phyloP scores from a whole-genome alignment of 1,140 invertebrate genomes.

The Coelopa frigida region DNA sequence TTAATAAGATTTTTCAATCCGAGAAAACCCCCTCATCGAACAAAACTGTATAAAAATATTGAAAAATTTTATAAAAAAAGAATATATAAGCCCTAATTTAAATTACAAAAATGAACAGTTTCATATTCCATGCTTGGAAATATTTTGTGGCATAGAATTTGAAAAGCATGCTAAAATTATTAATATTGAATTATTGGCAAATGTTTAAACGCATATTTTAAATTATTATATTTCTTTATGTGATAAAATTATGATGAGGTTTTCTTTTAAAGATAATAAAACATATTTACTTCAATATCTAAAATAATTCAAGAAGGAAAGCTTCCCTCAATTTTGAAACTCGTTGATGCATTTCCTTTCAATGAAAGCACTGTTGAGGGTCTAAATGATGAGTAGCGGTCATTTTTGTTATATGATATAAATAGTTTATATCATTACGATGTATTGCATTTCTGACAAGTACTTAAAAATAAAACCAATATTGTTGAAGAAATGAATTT shows the following conservation, averaged over 20 bases:
- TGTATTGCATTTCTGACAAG: background rate
- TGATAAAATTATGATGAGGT: background rate
- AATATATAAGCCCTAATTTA: background rate
- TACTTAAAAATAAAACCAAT: background rate
- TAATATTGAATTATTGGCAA: background rate
- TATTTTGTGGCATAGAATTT: slow-evolving; percentile 5
- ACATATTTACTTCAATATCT: background rate
- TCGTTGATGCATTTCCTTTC: background rate
- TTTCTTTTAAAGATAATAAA: background rate
- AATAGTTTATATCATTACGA: background rate
- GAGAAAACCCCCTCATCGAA: slow-evolving; percentile 1
- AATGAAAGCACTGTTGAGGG: background rate
- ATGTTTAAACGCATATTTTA: background rate
- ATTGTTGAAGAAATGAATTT: slow-evolving; percentile 1
- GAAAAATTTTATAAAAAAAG: background rate
- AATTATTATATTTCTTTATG: background rate
- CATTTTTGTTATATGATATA: background rate
- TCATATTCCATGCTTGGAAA: background rate
- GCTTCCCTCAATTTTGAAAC: slow-evolving; percentile 1
- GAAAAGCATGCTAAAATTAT: background rate
- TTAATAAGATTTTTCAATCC: slow-evolving; percentile 2
- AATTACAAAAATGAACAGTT: background rate
- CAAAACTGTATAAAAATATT: background rate
- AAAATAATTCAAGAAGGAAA: background rate
- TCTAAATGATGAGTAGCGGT: background rate